Percentiles rank a stretch among this genome's conserved stretches.
phyloP scores from a whole-genome alignment of 2,797 vertebrate species.

The Spondyliosoma cantharus region DNA sequence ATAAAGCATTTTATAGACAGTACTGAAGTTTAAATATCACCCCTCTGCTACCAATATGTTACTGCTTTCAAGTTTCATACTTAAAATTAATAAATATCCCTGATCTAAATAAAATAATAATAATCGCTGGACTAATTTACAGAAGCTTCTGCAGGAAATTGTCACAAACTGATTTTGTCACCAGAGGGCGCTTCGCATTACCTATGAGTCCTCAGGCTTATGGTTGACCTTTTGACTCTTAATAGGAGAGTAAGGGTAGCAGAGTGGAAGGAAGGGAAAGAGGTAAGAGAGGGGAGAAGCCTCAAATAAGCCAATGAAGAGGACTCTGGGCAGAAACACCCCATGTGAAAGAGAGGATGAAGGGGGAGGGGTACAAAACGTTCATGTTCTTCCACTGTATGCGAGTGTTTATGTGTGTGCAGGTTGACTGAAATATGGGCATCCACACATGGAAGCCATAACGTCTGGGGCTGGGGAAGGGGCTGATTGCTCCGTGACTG shows the following conservation, averaged over 20 bases:
- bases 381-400: conserved; percentile 15
- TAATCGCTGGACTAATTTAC: not conserved
- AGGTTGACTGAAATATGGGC: conserved; percentile 31
- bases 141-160: conserved; percentile 13
- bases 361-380: not conserved
- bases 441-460: conserved; percentile 44
- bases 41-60: not conserved
- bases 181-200: not conserved
- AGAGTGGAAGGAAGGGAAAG: not conserved
- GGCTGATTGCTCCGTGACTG: conserved; percentile 24
- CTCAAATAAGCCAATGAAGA: conserved; percentile 63
- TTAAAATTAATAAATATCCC: not conserved
- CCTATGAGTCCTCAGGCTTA: not conserved
- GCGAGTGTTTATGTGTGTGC: not conserved
- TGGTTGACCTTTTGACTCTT: conserved; percentile 32
- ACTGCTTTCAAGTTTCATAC: not conserved
- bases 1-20: not conserved
- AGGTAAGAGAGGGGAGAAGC: conserved; percentile 28
- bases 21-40: not conserved
- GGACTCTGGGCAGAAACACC: conserved; percentile 42
- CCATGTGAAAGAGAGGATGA: conserved; percentile 12
- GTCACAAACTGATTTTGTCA: conserved; percentile 12
- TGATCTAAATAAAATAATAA: not conserved
- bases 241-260: not conserved
- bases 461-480: conserved; percentile 20